Percentiles rank a stretch among this genome's conserved stretches.
phyloP scores from a whole-genome alignment of 2,113 vertebrate species.

The Willisornis vidua region DNA sequence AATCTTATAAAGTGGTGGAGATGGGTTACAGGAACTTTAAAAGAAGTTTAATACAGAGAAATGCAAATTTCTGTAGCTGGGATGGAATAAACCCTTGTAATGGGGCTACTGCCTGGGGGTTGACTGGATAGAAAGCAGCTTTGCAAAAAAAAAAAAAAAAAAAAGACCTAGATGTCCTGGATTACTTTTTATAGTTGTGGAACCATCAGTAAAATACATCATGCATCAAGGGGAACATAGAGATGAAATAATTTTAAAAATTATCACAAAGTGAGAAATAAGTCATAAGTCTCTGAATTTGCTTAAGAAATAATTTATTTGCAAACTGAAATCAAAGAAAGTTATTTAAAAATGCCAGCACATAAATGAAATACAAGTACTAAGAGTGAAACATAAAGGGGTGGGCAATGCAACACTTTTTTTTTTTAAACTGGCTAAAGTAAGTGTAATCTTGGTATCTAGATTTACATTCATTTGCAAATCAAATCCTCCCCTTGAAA shows the following conservation, averaged over 20 bases:
- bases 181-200: background rate
- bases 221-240: background rate
- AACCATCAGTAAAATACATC: background rate
- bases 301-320: background rate
- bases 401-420: background rate
- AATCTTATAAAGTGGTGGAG: background rate
- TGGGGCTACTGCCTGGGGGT: accelerated
- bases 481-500: background rate
- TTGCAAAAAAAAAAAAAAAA: background rate
- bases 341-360: background rate
- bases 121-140: background rate
- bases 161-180: background rate
- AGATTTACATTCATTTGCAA: slow-evolving; percentile 19
- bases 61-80: background rate
- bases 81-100: background rate
- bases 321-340: background rate
- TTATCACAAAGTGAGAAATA: background rate
- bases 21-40: background rate
- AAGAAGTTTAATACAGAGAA: background rate
- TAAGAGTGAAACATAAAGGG: background rate
- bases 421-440: background rate
- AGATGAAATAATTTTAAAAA: background rate
- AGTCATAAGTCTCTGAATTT: background rate
- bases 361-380: background rate
- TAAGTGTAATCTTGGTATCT: background rate